Conservation (phyloP, 92 coral and sea anemone genomes). For the Phymanthus crucifer region DNA sequence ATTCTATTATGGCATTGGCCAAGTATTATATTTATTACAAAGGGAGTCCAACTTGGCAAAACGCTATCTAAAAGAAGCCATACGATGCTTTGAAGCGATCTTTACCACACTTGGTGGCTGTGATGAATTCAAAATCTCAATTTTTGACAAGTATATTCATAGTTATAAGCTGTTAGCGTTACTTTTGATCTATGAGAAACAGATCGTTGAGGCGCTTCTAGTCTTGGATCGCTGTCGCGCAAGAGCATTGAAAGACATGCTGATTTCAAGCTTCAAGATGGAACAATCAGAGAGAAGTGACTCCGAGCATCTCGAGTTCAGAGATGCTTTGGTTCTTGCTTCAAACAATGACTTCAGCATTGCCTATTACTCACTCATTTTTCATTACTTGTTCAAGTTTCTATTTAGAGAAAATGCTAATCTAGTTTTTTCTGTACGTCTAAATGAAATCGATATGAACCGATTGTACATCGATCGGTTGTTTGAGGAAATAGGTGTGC, state of each 20-base stretch:
- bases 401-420: neutral
- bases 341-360: too few relatives aligned
- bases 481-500: neutral
- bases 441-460: neutral
- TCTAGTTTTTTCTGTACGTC: neutral
- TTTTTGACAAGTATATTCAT: neutral
- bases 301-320: neutral
- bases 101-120: neutral
- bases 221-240: slow-evolving; percentile 8
- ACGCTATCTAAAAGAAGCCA: neutral
- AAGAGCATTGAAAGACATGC: slow-evolving; percentile 14
- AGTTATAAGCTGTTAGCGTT: neutral
- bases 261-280: neutral
- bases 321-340: neutral
- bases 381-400: too few relatives aligned
- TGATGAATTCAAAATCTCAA: neutral
- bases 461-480: neutral
- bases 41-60: neutral
- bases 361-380: too few relatives aligned
- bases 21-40: neutral
- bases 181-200: neutral
- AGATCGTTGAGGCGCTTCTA: neutral
- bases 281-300: neutral
- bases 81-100: slow-evolving; percentile 6
- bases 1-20: neutral